Evolutionary conservation across 2,888 invertebrate species (phyloP).

Genomic region (Apamea sordens): DNA sequence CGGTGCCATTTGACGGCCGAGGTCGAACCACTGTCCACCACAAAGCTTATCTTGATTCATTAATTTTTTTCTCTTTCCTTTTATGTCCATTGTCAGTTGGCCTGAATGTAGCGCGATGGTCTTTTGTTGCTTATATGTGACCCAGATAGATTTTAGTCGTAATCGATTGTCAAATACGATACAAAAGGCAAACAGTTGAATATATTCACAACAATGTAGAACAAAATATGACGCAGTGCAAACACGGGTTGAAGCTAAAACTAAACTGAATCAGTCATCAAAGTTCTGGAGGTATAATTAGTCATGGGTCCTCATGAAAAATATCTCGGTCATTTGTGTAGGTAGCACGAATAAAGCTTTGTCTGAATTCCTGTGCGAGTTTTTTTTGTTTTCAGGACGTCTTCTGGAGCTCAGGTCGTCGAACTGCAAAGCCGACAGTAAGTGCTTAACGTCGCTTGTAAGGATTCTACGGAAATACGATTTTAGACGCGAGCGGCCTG

Average conservation of each 20-base stretch:
- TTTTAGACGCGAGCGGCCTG: constrained; percentile 85
- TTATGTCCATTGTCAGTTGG: constrained; percentile 80
- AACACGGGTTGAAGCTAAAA: constrained; percentile 61
- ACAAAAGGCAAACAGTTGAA: constrained; percentile 76
- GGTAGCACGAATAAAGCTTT: constrained; percentile 76
- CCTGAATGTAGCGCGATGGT: constrained; percentile 79
- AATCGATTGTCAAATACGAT: constrained; percentile 80
- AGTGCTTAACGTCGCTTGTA: constrained; percentile 89
- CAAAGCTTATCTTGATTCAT: constrained; percentile 88
- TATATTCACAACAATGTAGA: constrained; percentile 72
- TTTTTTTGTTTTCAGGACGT: constrained; percentile 78
- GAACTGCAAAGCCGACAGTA: constrained; percentile 89
- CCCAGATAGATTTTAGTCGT: constrained; percentile 84
- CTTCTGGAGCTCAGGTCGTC: constrained; percentile 84
- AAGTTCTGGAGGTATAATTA: constrained; percentile 69
- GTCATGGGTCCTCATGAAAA: constrained; percentile 68
- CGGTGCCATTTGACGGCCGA: constrained; percentile 88
- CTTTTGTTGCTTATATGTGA: constrained; percentile 84
- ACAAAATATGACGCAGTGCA: constrained; percentile 70
- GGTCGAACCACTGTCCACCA: constrained; percentile 88
- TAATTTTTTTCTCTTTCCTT: constrained; percentile 79
- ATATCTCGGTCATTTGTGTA: constrained; percentile 59
- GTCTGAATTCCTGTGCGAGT: constrained; percentile 77
- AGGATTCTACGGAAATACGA: constrained; percentile 90
- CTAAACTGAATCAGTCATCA: constrained; percentile 68